These are phyloP conservation scores for Cheilosia pagana DNA, from an alignment of 2,888 invertebrate genomes.

Conservation along the genomic window DNA sequence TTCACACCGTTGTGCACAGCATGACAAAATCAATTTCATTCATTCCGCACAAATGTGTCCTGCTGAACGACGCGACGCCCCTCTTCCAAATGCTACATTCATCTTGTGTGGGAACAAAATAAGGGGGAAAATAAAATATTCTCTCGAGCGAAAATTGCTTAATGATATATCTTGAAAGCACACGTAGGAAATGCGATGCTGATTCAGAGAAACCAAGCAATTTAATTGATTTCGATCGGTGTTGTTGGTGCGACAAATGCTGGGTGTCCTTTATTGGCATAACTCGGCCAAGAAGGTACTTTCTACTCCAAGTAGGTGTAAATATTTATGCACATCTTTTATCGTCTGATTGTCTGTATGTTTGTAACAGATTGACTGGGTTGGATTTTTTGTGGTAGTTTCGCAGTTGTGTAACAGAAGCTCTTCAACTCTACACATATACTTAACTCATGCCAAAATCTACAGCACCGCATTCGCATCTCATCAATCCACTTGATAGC, in stretches of 20 bases:
- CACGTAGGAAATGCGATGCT: background rate
- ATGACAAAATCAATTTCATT: slow-evolving; percentile 1
- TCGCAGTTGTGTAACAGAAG: too few species aligned
- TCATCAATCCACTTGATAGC: slow-evolving; percentile 48
- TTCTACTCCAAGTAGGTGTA: too few species aligned
- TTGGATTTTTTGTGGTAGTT: too few species aligned
- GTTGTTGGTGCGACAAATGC: background rate
- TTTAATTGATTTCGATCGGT: slow-evolving; percentile 7
- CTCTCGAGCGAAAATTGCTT: background rate
- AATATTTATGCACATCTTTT: too few species aligned
- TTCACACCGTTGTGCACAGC: too few species aligned
- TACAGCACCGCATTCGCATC: slow-evolving; percentile 21
- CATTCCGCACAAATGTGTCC: background rate
- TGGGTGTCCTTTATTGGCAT: background rate
- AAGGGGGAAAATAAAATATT: background rate
- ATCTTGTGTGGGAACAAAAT: background rate
- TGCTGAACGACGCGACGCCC: background rate
- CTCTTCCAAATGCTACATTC: background rate
- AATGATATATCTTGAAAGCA: background rate
- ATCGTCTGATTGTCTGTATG: too few species aligned
- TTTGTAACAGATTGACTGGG: too few species aligned
- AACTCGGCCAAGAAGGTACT: too few species aligned
- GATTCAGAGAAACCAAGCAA: slow-evolving; percentile 11
- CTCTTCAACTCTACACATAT: background rate
- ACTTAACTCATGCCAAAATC: background rate